Evolutionary conservation across 2,797 vertebrate species (phyloP), one percentile per base, ranked within the genome.

Genomic region (Crax fasciolata): DNA sequence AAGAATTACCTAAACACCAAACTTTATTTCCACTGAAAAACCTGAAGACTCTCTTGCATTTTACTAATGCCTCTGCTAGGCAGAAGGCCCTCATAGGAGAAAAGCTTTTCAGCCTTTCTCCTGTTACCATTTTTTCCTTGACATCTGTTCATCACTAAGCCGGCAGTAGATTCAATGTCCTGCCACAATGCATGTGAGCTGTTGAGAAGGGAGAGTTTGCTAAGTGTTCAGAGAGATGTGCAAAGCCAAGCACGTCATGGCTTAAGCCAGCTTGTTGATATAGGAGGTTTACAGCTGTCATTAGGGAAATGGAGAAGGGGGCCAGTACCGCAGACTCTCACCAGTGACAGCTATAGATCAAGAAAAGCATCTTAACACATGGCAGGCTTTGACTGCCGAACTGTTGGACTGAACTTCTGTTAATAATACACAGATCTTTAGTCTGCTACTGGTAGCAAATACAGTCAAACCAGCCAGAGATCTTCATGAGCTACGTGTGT

Each of bases 221-320:
- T 44, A n/a, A 79, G 10, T 24, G 48, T 20, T 55, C 78, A 85
- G 51, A 63, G 65, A 78, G 23, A 41, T 10, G 30, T 25, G 23
- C 72, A 93, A 87, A 94, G 76, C 32, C 91, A 76, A 7, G n/a
- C 52, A 12, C 68, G 84, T 80, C 86, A 83, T 28, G 61, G 72
- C 41, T 76, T 92, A 94, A 95, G 84, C 70, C 76, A 81, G 48
- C 67, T 78, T 84, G 71, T 86, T 85, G 91, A 82, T 74, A 77
- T 59, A 93, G 72, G 80, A 95, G 32, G 38, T 76, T 91, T 92
- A 83, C 80, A 93, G 87, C 94, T 97, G 93, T 84, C 94, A 54
- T 67, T 24, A 82, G 58, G 86, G 78, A 94, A 94, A 95, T 35
- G 49, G 72, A 94, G 84, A 86, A 77, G 68, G 43, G 51, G 27